These are phyloP conservation scores for Selene dorsalis DNA, from an alignment of 2,797 vertebrate genomes.

Conservation along the genomic window DNA sequence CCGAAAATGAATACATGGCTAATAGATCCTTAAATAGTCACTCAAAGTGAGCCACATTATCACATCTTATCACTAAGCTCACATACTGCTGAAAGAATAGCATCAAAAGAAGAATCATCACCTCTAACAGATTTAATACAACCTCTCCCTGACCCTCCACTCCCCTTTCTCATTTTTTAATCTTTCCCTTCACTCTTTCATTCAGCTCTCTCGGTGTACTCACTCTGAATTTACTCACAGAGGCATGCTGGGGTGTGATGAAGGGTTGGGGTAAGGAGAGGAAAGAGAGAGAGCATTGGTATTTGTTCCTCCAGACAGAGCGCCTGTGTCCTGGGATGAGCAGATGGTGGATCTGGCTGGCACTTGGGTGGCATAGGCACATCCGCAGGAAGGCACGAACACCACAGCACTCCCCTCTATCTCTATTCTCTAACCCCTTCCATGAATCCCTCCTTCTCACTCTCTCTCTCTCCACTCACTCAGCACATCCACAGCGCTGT, in stretches of 20 bases:
- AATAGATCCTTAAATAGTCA: neutral
- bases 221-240: constrained; percentile 34
- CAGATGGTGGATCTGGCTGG: constrained; percentile 85
- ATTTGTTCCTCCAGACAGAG: constrained; percentile 73
- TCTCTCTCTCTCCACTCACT: constrained; percentile 41
- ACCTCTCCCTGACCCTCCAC: constrained; percentile 21
- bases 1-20: neutral
- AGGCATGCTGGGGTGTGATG: constrained; percentile 48
- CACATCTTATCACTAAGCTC: neutral
- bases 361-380: constrained; percentile 71
- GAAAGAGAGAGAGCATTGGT: constrained; percentile 46
- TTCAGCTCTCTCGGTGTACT: constrained; percentile 14
- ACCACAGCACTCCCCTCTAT: constrained; percentile 44
- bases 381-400: constrained; percentile 80
- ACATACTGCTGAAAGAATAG: neutral
- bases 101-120: constrained; percentile 6
- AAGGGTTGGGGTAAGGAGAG: constrained; percentile 18
- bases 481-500: constrained; percentile 41
- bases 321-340: constrained; percentile 78
- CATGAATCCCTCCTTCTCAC: constrained; percentile 57
- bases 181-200: neutral
- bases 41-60: neutral
- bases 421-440: constrained; percentile 25
- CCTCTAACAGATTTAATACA: constrained; percentile 19
- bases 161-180: neutral